Evolutionary conservation across 2,113 vertebrate genomes (phyloP).

Genomic region (Phoxinus phoxinus): DNA sequence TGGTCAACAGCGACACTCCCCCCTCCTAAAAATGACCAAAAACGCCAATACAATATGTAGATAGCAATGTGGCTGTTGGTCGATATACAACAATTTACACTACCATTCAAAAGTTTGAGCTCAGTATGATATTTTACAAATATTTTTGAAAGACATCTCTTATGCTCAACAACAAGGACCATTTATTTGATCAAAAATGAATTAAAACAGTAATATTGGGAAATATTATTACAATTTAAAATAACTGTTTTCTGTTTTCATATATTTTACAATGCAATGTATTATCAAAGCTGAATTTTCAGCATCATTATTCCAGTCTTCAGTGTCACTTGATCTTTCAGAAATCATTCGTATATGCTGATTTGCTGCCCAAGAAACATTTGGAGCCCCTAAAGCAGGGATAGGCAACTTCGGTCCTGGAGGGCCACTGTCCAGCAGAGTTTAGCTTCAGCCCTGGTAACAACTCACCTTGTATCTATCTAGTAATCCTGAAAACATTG

Average conservation of each 20-base stretch:
- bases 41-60: neutral
- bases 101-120: neutral
- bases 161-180: neutral
- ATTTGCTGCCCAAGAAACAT: neutral
- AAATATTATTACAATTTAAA: neutral
- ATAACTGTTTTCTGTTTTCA: neutral
- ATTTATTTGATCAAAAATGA: neutral
- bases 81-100: neutral
- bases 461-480: too few relatives aligned
- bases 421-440: too few relatives aligned
- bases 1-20: slow-evolving; percentile 57
- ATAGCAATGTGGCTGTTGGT: neutral
- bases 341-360: neutral
- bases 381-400: too few relatives aligned
- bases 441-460: too few relatives aligned
- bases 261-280: neutral
- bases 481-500: too few relatives aligned
- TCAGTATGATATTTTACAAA: neutral
- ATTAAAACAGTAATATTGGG: neutral
- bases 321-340: neutral
- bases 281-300: neutral
- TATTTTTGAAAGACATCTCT: neutral
- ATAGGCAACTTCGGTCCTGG: too few relatives aligned
- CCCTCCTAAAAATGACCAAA: slow-evolving; percentile 50
- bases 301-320: neutral